Conservation (phyloP, 2,113 vertebrate species). For the Siniperca chuatsi region DNA sequence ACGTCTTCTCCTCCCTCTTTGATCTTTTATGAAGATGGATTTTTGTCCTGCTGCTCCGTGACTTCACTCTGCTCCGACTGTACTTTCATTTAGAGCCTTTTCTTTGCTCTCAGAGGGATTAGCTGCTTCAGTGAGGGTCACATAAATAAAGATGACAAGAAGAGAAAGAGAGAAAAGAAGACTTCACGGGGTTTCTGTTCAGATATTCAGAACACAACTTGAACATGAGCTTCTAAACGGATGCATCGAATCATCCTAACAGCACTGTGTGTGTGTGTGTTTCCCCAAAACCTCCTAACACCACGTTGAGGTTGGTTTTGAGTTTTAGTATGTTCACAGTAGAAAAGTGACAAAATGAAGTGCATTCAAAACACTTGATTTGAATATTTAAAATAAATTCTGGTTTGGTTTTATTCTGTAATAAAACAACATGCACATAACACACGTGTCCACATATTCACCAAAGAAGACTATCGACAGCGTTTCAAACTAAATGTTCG, state of each 20-base stretch:
- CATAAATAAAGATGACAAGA: slow-evolving; percentile 26
- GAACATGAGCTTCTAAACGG: background rate
- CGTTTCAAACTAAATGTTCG: too few species aligned
- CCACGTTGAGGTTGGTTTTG: too few species aligned
- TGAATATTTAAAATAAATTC: too few species aligned
- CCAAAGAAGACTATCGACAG: too few species aligned
- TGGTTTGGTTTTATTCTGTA: too few species aligned
- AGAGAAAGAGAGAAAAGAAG: background rate
- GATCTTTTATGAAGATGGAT: slow-evolving; percentile 38
- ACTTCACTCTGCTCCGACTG: background rate
- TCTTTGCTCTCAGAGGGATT: background rate
- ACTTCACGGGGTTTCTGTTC: background rate
- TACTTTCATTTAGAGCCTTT: background rate
- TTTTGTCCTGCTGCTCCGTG: slow-evolving; percentile 4
- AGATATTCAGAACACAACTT: background rate
- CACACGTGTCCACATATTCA: too few species aligned
- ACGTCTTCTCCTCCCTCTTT: background rate
- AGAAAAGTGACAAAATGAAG: too few species aligned
- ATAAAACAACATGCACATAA: too few species aligned
- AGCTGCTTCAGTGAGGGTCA: background rate
- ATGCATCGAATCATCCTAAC: background rate
- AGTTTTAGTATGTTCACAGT: too few species aligned
- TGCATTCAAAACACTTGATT: too few species aligned
- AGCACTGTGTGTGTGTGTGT: too few species aligned
- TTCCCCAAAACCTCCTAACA: too few species aligned